These are phyloP conservation scores for Diogma glabrata DNA, from an alignment of 2,888 invertebrate genomes.

Conservation along the genomic window DNA sequence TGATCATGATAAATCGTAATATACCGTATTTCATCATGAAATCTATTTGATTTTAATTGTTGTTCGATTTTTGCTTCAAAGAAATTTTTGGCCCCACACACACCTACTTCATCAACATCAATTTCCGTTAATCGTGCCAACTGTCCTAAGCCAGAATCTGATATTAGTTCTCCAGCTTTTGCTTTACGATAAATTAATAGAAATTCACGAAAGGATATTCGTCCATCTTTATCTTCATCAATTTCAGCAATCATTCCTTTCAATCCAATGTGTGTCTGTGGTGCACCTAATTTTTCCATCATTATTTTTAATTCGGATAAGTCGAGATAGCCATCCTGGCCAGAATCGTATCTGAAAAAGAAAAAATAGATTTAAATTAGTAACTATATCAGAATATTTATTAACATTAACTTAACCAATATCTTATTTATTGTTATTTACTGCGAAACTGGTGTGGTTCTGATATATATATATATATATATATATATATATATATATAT, in stretches of 20 bases:
- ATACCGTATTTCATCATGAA: constrained; percentile 70
- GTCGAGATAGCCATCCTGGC: constrained; percentile 79
- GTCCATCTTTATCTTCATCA: constrained; percentile 74
- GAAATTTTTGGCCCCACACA: constrained; percentile 88
- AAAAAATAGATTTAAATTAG: too few species aligned
- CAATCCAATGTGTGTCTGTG: constrained; percentile 89
- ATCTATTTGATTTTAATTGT: constrained; percentile 69
- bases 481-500: too few species aligned
- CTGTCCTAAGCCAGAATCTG: constrained; percentile 76
- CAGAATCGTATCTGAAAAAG: constrained; percentile 68
- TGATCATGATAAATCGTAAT: too few species aligned
- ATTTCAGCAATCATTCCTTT: constrained; percentile 92
- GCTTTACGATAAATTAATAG: constrained; percentile 75
- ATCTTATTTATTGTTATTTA: too few species aligned
- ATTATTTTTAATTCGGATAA: constrained; percentile 83
- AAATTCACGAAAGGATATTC: constrained; percentile 86
- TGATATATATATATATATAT: too few species aligned
- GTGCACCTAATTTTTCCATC: constrained; percentile 94
- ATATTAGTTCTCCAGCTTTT: constrained; percentile 76
- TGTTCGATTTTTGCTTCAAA: constrained; percentile 94
- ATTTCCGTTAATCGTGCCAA: constrained; percentile 81
- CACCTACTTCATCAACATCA: constrained; percentile 88
- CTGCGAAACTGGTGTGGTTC: too few species aligned
- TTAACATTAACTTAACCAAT: too few species aligned
- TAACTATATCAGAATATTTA: too few species aligned